Evolutionary conservation across 1,140 invertebrate genomes (phyloP), one percentile per base, ranked within the genome.

Genomic region (Lordiphosa clarofinis): DNA sequence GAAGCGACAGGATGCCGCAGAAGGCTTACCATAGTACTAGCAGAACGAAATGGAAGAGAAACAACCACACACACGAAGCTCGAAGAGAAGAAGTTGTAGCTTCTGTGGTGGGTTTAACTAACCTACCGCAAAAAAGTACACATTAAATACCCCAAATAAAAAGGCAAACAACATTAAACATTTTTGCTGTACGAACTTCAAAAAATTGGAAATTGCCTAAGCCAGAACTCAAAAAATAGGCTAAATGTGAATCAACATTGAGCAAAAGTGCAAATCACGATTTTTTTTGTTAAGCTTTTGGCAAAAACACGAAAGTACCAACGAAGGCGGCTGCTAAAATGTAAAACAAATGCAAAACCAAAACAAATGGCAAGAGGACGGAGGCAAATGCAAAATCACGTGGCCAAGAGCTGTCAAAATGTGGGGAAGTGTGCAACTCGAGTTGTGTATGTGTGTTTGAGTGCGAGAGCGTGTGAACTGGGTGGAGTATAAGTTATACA

Each of bases 201-300:
- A n/a, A n/a, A n/a, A n/a, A n/a, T n/a, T n/a, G n/a, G n/a, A n/a
- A n/a, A 57, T 48, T 42, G 54, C 42, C 40, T 43, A 61, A 67
- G 3, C 2, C 43, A 33, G 37, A n/a, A 48, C 47, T 24, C 42
- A 35, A 52, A 57, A 67, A 74, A 63, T 72, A 81, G 75, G 75
- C 76, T 76, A n/a, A 82, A 81, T 56, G 61, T 76, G 75, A 81
- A 81, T 81, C 67, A 82, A 75, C 72, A 72, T n/a, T 72, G 68
- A 75, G 76, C 75, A 68, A 66, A 58, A 63, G 55, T 81, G 72
- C 75, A 67, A 46, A 62, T 62, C 69, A 71, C 70, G 56, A 65
- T n/a, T 48, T 56, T 57, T 49, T 52, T 66, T 11, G 43, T 46
- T 70, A 57, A 79, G 65, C 47, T 52, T 46, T 63, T 81, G 70